phyloP scores from a whole-genome alignment of 2,888 invertebrate species.

The Lepidocyrtinus sp. region DNA sequence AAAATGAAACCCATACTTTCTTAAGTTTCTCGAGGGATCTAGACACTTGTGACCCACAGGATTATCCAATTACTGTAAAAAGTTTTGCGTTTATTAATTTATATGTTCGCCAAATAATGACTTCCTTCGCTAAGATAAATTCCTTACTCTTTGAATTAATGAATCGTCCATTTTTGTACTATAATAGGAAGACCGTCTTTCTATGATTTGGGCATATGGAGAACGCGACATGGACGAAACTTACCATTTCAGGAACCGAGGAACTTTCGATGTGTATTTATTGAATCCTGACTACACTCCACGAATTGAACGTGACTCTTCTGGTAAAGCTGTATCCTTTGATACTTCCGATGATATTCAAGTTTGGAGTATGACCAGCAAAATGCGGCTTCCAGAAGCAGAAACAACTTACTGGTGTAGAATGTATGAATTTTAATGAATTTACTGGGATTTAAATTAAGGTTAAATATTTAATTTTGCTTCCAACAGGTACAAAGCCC shows the following conservation, averaged over 20 bases:
- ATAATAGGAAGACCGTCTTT: constrained; percentile 36
- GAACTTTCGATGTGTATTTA: constrained; percentile 16
- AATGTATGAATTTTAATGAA: not conserved
- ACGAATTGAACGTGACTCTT: not conserved
- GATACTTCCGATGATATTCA: not conserved
- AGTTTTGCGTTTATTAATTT: not conserved
- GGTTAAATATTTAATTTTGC: not conserved
- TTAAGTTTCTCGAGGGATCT: constrained; percentile 32
- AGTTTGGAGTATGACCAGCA: constrained; percentile 26
- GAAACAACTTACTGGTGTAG: constrained; percentile 46
- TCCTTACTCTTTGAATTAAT: not conserved
- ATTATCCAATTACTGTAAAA: constrained; percentile 38
- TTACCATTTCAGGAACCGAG: constrained; percentile 29
- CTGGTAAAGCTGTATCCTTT: not conserved
- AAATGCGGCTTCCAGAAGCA: not conserved
- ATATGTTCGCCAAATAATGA: not conserved
- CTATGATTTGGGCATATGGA: constrained; percentile 43
- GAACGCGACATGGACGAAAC: not conserved
- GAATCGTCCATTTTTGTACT: no score
- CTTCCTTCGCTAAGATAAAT: no score
- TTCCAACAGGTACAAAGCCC: constrained; percentile 25
- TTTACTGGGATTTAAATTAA: not conserved
- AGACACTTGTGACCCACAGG: constrained; percentile 51
- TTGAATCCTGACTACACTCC: constrained; percentile 32
- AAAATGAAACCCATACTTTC: constrained; percentile 25